Base-by-base conservation (phyloP, 2,888 invertebrate species). In the Athripsodes cinereus region DNA sequence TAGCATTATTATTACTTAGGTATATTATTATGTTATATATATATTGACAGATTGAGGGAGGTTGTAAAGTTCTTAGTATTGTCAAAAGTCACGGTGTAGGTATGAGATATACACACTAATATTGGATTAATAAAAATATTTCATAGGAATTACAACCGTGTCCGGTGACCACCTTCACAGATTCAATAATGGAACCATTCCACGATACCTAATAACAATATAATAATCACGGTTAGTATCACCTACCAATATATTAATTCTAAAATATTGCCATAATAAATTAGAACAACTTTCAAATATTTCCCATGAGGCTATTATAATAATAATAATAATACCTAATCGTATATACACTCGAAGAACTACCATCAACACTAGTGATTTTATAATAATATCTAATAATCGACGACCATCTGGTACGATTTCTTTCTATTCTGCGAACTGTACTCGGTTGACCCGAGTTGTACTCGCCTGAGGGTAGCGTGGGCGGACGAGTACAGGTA, bases 401-500 rank as follows among this genome's bases (percentile, higher is more conserved):
- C 10, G 8, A 18, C 26, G 26, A 50, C 22, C 50, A 50, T 50
- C 22, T 50, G 50, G 50, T 50, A 11, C 22, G 50, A 50, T 50
- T 50, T 50, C 35, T 53, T 31, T 31, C 52, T 16, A 20, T 52
- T 51, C 22, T 35, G 51, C 22, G 34, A 35, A 44, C 34, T 58
- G 58, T 58, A 53, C 51, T 22, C 40, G 16, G 16, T 26, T 58
- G 58, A 58, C 50, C 58, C 44, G 53, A 31, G n/a, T 35, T 11
- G 13, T 34, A 40, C 49, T 53, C 54, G 40, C 54, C 34, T 16
- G 8, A 35, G 54, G 49, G 11, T 11, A 8, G 58, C 51, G 58
- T 58, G 58, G 58, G 58, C 54, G 58, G 58, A 58, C 54, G 31
- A 48, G 54, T 54, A 49, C 51, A 40, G 50, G 58, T 56, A 56